Percentiles rank a stretch among this genome's conserved stretches.
These are phyloP conservation scores for Trachelus stipa DNA, from an alignment of 2,888 invertebrate species.

Conservation along the genomic window DNA sequence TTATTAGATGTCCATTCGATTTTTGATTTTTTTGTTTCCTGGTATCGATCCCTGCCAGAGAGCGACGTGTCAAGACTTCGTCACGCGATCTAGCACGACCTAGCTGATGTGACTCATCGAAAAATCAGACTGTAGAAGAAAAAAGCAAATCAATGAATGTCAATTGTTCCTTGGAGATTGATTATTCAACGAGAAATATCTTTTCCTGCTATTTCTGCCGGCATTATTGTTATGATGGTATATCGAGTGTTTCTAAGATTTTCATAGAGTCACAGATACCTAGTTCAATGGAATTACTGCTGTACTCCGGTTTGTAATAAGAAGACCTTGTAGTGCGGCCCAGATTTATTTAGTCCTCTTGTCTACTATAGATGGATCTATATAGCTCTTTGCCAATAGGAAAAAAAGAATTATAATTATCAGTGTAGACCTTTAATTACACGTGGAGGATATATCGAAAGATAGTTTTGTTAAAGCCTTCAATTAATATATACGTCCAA, in stretches of 20 bases:
- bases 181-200: neutral
- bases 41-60: neutral
- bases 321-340: neutral
- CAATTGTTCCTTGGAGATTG: neutral
- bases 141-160: neutral
- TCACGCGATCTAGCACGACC: neutral
- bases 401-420: neutral
- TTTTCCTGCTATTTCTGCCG: neutral
- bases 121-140: neutral
- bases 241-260: neutral
- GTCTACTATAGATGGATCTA: neutral
- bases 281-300: neutral
- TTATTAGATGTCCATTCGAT: neutral
- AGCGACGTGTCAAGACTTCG: neutral
- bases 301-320: neutral
- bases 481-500: neutral
- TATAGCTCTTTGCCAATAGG: neutral
- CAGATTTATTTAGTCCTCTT: neutral
- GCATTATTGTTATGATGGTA: neutral
- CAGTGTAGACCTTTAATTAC: neutral
- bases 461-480: neutral
- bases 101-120: neutral
- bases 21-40: neutral
- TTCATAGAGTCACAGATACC: neutral
- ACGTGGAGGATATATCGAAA: neutral